Evolutionary conservation across 35 echinoderm and acorn worm species (phyloP).

Genomic region (Strongylocentrotus purpuratus): DNA sequence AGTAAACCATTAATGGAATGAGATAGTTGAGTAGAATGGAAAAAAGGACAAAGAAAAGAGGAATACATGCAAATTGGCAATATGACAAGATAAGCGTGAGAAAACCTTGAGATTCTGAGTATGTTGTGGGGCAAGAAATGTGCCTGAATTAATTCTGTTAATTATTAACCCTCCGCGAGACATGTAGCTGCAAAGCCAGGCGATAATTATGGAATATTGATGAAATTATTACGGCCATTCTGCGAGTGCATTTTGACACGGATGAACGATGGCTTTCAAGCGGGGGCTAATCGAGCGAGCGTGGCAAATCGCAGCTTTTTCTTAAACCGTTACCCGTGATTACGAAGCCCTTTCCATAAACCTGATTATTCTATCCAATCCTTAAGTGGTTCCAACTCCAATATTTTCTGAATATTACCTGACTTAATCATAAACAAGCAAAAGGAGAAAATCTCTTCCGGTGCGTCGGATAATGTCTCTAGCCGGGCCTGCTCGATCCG

Average conservation of each 20-base stretch:
- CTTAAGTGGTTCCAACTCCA: conserved; percentile 36
- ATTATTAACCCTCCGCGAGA: conserved; percentile 35
- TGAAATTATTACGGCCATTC: conserved; percentile 52
- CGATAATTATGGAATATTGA: conserved; percentile 55
- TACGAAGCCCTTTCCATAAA: conserved; percentile 43
- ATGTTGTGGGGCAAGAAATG: background rate
- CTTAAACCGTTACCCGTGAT: conserved; percentile 45
- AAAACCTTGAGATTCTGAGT: conserved; percentile 10
- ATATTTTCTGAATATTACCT: conserved; percentile 50
- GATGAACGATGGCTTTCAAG: conserved; percentile 40
- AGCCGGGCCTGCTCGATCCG: background rate
- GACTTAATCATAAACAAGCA: conserved; percentile 38
- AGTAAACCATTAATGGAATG: conserved; percentile 18
- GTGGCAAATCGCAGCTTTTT: conserved; percentile 19
- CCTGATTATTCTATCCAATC: conserved; percentile 40
- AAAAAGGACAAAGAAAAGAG: conserved; percentile 9
- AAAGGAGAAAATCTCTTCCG: conserved; percentile 39
- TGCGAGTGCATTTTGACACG: conserved; percentile 50
- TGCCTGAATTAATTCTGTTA: conserved; percentile 49
- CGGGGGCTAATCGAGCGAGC: conserved; percentile 37
- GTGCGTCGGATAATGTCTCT: background rate
- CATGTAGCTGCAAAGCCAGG: conserved; percentile 5
- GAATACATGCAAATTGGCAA: conserved; percentile 20
- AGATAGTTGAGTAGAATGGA: conserved; percentile 7
- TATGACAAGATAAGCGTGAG: conserved; percentile 17